Base-by-base conservation (phyloP, 2,888 invertebrate genomes). In the Bellardia pandia region DNA sequence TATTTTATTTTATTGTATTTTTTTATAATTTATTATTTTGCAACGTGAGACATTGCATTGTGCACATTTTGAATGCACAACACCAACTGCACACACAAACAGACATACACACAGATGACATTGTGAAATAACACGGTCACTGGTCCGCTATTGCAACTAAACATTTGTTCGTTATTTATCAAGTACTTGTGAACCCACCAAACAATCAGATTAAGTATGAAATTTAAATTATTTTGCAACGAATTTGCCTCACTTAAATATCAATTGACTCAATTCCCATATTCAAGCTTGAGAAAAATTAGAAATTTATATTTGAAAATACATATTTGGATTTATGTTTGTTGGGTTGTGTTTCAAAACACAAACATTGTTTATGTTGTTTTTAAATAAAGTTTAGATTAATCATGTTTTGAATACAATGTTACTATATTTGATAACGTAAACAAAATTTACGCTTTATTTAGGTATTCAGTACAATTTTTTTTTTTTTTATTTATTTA, bases 41-140 rank as follows among this genome's bases (percentile, higher is more conserved):
- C 75, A 74, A 81, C 60, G 74, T 81, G 75, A 75, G 58, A 68
- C 48, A 60, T 51, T 42, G 11, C 23, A 56, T 74, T 58, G 48
- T 48, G 14, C 68, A 66, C 58, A 66, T 56, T 66, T 66, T 48
- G 9, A 74, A 68, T 64, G 56, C 74, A 56, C 42, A 56, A 48
- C 16, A 33, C 11, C 45, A 45, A 5, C 33, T 5, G 5, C 1
- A 4, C 13, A 45, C 45, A 45, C 11, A 13, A 1, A 8, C 11
- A 45, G 13, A 71, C n/a, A 66, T 11, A 42, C 23, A 7, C 8
- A 42, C 16, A 42, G 7, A 16, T 11, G 16, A 23, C 40, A 33
- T 64, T 72, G 33, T 66, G 53, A 72, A 64, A 72, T 74, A 53
- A 42, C 14, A 53, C 30, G 33, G 56, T 33, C 64, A 66, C 62